Evolutionary conservation across 2,113 vertebrate species (phyloP).

Genomic region (Cercocebus atys): DNA sequence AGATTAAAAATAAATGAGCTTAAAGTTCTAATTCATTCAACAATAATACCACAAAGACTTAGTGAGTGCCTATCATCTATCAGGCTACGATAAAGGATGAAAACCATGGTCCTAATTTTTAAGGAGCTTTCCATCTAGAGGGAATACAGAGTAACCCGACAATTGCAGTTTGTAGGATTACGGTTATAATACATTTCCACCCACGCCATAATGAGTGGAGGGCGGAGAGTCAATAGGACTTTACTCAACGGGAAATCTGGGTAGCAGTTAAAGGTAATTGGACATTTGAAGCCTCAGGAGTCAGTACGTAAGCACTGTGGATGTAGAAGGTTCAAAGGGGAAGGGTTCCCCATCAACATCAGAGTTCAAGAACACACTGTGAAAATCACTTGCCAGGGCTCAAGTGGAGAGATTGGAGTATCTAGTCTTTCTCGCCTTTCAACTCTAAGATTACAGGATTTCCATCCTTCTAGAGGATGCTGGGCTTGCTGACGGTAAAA

Average conservation of each 20-base stretch:
- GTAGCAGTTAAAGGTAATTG: background rate
- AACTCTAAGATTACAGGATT: background rate
- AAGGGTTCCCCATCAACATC: background rate
- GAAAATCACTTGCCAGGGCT: background rate
- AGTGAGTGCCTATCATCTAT: background rate
- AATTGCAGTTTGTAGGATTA: background rate
- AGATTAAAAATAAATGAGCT: background rate
- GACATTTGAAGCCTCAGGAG: background rate
- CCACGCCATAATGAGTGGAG: background rate
- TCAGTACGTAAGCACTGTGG: background rate
- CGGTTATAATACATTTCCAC: background rate
- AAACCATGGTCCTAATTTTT: background rate
- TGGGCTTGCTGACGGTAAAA: background rate
- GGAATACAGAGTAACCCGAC: background rate
- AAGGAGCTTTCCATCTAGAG: background rate
- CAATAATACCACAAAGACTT: background rate
- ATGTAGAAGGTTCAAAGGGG: background rate
- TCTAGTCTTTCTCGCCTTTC: background rate
- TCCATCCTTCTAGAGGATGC: background rate
- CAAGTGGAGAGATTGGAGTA: background rate
- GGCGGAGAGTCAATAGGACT: background rate
- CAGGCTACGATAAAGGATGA: background rate
- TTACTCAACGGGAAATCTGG: background rate
- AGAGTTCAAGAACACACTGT: background rate
- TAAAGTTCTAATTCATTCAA: slow-evolving; percentile 6